Evolutionary conservation across 2,113 vertebrate genomes (phyloP), one percentile per base, ranked within the genome.

Genomic region (Dissostichus mawsoni): DNA sequence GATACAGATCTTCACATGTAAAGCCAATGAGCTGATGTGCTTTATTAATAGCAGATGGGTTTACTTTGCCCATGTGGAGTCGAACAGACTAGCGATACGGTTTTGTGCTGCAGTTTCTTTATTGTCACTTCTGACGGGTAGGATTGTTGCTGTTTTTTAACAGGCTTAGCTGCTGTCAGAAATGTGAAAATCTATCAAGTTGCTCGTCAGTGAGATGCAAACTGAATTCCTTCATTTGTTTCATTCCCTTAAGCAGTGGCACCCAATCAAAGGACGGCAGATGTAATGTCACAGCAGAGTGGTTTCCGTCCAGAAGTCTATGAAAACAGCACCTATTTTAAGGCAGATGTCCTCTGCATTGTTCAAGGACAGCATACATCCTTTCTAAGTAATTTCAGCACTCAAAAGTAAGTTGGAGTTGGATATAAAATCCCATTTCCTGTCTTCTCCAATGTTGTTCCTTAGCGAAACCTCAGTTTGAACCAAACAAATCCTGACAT

Each of bases 401-500:
- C 9, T 53, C 25, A 67, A 45, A 82, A 23, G 11, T 50, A 18
- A 64, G 51, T 12, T 65, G n/a, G 11, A 74, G 23, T 70, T 33
- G 16, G 45, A 51, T 18, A 55, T n/a, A 17, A 45, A 13, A n/a
- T 72, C 48, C 16, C 14, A 10, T 53, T 66, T 75, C 36, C 77
- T 58, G 48, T 50, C 4, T 61, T 57, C 52, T 61, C 0, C 70
- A 51, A 25, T n/a, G 23, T 69, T 68, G 57, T 63, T 73, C 59
- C 50, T 51, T 33, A 58, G 70, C 10, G 18, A 65, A 72, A 65
- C 12, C n/a, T 9, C 17, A 73, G 69, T 64, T 61, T 82, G 76
- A 84, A 63, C 25, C 52, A 77, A 88, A 88, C 64, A 61, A 17
- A 81, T 73, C 36, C 16, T 61, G 74, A 87, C 70, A 77, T 62